Percentiles rank a stretch among this genome's conserved stretches.
Evolutionary conservation across 2,888 invertebrate genomes (phyloP).

Genomic region (Odontocolon sp.): DNA sequence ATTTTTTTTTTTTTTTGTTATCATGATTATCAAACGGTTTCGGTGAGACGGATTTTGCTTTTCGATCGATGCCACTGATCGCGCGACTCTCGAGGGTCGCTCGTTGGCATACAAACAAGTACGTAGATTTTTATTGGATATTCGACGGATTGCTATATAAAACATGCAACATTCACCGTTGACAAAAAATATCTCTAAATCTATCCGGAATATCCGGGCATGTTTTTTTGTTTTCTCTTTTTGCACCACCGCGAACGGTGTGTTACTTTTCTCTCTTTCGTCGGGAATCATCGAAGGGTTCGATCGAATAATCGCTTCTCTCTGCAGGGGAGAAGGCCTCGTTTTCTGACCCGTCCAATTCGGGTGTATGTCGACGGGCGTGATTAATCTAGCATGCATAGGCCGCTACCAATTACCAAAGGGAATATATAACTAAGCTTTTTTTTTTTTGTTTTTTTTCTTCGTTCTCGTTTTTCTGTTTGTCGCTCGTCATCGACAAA

Average conservation of each 20-base stretch:
- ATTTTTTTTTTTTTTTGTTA: too few species aligned
- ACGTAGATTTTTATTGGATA: slow-evolving; percentile 69
- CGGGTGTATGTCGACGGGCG: slow-evolving; percentile 58
- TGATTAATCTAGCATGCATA: slow-evolving; percentile 75
- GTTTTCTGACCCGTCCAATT: slow-evolving; percentile 39
- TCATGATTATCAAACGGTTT: too few species aligned
- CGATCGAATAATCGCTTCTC: slow-evolving; percentile 3
- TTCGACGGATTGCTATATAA: slow-evolving; percentile 63
- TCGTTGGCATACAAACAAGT: slow-evolving; percentile 75
- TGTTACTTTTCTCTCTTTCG: slow-evolving; percentile 44
- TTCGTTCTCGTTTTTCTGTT: slow-evolving; percentile 49
- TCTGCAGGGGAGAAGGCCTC: slow-evolving; percentile 2
- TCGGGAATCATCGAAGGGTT: slow-evolving; percentile 9
- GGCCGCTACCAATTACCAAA: slow-evolving; percentile 76
- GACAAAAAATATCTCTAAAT: slow-evolving; percentile 34
- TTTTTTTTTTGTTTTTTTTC: slow-evolving; percentile 50
- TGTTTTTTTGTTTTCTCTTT: background rate
- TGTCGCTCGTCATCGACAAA: slow-evolving; percentile 68
- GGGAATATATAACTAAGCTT: slow-evolving; percentile 68
- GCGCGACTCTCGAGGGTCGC: too few species aligned
- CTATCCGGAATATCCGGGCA: slow-evolving; percentile 29
- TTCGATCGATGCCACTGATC: too few species aligned
- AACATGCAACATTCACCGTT: slow-evolving; percentile 76
- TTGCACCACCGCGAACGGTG: slow-evolving; percentile 6
- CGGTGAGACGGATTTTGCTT: too few species aligned